Evolutionary conservation across 2,113 vertebrate genomes (phyloP), one percentile per base, ranked within the genome.

Genomic region (Illadopsis cleaveri): DNA sequence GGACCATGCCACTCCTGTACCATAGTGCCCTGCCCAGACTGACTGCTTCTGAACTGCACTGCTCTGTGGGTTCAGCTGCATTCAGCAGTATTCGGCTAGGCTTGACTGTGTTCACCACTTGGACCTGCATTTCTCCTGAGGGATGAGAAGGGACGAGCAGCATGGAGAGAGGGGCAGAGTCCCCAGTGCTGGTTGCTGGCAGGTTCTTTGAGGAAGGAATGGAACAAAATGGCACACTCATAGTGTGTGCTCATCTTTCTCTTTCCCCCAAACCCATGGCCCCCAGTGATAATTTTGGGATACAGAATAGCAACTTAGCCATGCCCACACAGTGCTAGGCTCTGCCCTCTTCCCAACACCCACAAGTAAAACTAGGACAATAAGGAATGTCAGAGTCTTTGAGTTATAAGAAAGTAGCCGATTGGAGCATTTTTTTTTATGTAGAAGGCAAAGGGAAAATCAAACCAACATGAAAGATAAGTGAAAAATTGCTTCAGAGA

Each of bases 21-120:
- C 15, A 44, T 4, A 23, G 18, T 23, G 45, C 15, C 12, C 28
- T 69, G 45, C 18, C 15, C 10, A 12, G 62, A 15, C 14, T 1
- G 7, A 51, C 37, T 19, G 37, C 33, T 37, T 57, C 53, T 60
- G 83, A 68, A 23, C 17, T 27, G 45, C 38, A 4, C 25, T 37
- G 27, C 37, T 44, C 27, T 2, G 1, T 11, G 33, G 22, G 19
- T 42, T 58, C 6, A 5, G 22, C 45, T 44, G 33, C 1, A 0
- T 69, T 77, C 22, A 10, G 27, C 16, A 11, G 18, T 28, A 16
- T 61, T 53, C 0, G 1, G 27, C 62, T 27, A 15, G 22, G 33
- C 72, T 77, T 53, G 45, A 31, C 2, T 12, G 27, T 12, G 33
- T 37, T 60, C 53, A 33, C 27, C 22, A 23, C 27, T 28, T 27